Evolutionary conservation across 1,140 invertebrate species (phyloP).

Genomic region (Heliconius hermathena): DNA sequence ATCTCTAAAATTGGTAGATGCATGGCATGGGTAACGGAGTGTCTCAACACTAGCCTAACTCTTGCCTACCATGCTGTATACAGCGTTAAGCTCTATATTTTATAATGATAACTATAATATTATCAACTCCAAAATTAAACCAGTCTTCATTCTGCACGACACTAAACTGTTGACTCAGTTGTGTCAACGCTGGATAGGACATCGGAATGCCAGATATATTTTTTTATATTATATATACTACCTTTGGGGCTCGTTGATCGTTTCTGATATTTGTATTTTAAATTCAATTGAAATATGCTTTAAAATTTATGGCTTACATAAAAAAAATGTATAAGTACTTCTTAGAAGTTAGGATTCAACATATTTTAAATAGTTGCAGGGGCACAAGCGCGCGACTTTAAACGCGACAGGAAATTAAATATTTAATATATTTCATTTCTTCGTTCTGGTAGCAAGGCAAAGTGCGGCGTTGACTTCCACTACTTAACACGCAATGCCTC

Average conservation of each 20-base stretch:
- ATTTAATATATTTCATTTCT: too few species aligned
- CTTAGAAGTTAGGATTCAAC: neutral
- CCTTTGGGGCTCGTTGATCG: neutral
- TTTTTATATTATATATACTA: conserved; percentile 7
- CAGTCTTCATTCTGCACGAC: conserved; percentile 20
- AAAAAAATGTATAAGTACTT: neutral
- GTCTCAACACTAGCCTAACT: too few species aligned
- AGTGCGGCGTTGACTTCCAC: too few species aligned
- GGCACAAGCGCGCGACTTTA: too few species aligned
- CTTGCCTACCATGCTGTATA: too few species aligned
- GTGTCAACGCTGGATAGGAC: conserved; percentile 34
- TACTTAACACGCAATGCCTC: too few species aligned
- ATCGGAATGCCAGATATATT: conserved; percentile 28
- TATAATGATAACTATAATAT: conserved; percentile 1
- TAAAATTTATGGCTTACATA: neutral
- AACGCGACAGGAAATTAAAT: too few species aligned
- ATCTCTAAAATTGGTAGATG: too few species aligned
- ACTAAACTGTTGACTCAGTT: conserved; percentile 29
- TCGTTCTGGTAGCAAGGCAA: too few species aligned
- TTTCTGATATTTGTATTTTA: conserved; percentile 3
- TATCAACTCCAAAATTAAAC: neutral
- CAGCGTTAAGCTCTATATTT: too few species aligned
- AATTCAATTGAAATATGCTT: neutral
- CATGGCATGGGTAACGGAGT: too few species aligned
- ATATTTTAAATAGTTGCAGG: too few species aligned